Base-by-base conservation (phyloP, 2,888 invertebrate genomes). In the Lissocephala sabroskyi region DNA sequence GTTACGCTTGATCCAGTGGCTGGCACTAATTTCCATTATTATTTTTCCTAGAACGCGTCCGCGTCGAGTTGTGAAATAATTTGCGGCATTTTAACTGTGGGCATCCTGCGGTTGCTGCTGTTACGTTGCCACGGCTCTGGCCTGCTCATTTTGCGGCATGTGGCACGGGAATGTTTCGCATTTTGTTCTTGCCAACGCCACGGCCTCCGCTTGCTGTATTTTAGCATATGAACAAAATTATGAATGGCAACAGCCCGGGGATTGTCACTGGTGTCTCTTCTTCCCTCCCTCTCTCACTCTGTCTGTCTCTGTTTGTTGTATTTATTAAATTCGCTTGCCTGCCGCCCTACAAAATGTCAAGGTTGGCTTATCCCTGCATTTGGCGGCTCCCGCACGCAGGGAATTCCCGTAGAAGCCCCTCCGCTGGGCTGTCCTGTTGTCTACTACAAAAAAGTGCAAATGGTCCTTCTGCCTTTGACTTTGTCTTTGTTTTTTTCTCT, bases 271-370 rank as follows among this genome's bases (percentile, higher is more conserved):
- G 16, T 41, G 14, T 26, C 11, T 44, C 30, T 14, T 19, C 37
- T 33, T 18, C 30, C 18, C 32, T 42, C 4, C 23, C n/a, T 19
- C n/a, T 10, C 17, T 16, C 14, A 9, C 16, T 5, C 28, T 29
- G 14, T 29, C n/a, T 4, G 11, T 40, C 4, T n/a, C 14, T 19
- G 23, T n/a, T n/a, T n/a, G 18, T 41, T 35, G 16, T 14, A 14
- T 35, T 13, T 29, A 36, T 44, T 44, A 18, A 43, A 43, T 48
- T 13, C 49, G 41, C 51, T 60, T 56, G 39, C 42, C 33, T 50
- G 54, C n/a, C n/a, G n/a, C 41, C 48, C 45, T 57, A 40, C 43
- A 45, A 75, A 71, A 75, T 75, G 75, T 75, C 71, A 71, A 75
- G 71, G 71, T 59, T 71, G 63, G 65, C 52, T 62, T 66, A 58